A percentile compares a stretch with the other conserved stretches of the same genome.
phyloP scores from a whole-genome alignment of 2,888 invertebrate species.

The Syritta pipiens region DNA sequence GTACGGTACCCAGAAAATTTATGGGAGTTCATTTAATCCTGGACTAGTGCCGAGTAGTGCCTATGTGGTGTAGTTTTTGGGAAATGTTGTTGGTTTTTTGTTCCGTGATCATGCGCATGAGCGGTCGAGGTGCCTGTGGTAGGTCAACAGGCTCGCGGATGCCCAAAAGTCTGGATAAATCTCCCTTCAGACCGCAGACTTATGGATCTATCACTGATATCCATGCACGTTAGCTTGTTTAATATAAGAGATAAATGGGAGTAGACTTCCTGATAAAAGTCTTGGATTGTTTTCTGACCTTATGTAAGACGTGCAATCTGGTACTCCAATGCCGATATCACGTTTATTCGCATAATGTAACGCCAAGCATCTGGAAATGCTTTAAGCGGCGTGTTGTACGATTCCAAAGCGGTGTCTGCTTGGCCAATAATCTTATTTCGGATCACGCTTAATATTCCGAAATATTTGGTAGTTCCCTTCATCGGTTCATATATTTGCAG shows the following conservation, averaged over 20 bases:
- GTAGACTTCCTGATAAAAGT: slow-evolving; percentile 30
- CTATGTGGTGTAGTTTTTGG: not conserved
- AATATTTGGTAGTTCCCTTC: slow-evolving; percentile 10
- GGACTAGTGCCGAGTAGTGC: not conserved
- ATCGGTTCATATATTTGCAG: slow-evolving; percentile 29
- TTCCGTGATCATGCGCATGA: not conserved
- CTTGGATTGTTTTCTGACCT: no score
- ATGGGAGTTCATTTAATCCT: not conserved
- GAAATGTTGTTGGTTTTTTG: not conserved
- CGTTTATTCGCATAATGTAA: no score
- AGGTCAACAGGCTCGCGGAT: slow-evolving; percentile 58
- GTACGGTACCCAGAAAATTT: no score
- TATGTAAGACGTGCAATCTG: no score
- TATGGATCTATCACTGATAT: slow-evolving; percentile 38
- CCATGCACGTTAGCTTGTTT: slow-evolving; percentile 46
- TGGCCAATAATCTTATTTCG: no score
- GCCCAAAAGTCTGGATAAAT: slow-evolving; percentile 43
- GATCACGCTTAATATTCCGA: slow-evolving; percentile 13
- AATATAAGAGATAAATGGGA: no score
- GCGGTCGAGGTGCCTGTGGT: slow-evolving; percentile 45
- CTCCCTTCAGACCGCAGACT: no score
- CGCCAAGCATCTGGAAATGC: no score
- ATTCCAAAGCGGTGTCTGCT: no score
- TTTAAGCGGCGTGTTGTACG: no score
- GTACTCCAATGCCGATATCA: no score